These are phyloP conservation scores for Saccopteryx bilineata DNA, from an alignment of 2,113 vertebrate genomes.

Conservation along the genomic window DNA sequence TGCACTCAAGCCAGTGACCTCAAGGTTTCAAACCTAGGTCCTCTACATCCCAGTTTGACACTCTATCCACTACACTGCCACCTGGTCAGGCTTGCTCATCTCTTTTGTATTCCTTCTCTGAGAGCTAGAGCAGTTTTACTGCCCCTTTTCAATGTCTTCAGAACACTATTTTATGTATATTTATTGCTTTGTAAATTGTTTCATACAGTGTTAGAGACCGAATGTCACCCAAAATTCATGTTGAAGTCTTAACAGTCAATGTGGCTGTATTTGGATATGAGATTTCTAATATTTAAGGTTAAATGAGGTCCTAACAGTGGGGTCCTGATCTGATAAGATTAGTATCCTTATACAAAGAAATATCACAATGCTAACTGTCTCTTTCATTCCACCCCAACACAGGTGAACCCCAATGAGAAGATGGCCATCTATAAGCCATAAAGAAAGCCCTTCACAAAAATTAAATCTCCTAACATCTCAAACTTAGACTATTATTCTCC, in stretches of 20 bases:
- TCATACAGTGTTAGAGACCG: neutral
- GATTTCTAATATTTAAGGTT: neutral
- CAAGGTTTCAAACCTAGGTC: no score
- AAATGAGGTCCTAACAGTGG: neutral
- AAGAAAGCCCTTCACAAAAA: neutral
- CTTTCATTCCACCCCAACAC: neutral
- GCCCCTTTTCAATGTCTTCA: neutral
- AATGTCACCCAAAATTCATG: neutral
- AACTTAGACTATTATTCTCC: neutral
- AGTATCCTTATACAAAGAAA: neutral
- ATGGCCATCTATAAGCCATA: neutral
- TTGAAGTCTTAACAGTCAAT: neutral
- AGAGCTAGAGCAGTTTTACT: neutral
- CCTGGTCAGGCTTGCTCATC: no score
- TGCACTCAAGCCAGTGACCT: no score
- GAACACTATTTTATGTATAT: neutral
- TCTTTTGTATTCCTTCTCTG: neutral
- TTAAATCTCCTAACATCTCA: neutral
- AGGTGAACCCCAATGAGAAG: neutral
- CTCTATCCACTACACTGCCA: no score
- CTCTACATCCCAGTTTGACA: no score
- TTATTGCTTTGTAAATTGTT: neutral
- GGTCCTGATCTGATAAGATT: neutral
- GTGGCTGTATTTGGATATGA: neutral
- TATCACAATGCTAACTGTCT: neutral